Evolutionary conservation across 2,888 invertebrate genomes (phyloP), one percentile per base, ranked within the genome.

Genomic region (Amiota mariae): DNA sequence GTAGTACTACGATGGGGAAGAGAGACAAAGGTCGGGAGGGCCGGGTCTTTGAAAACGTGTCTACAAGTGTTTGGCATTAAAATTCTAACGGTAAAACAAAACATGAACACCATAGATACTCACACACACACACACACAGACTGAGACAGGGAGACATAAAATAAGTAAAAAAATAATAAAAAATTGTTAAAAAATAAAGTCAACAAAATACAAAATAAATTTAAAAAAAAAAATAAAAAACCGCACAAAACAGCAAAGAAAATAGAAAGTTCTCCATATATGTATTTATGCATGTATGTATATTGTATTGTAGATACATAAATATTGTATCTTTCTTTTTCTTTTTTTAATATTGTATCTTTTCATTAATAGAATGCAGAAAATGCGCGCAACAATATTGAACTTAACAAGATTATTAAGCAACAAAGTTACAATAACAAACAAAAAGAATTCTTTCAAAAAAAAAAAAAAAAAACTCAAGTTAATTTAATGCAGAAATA

Each of bases 261-360:
- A 87, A 88, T 87, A 87, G 86, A 87, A 87, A 88, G 87, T 88
- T 87, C 87, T 87, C 80, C 77, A 77, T 71, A 48, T 63, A 63
- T 61, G 47, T 48, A 71, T 57, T 46, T 46, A 15, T 72, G n/a
- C n/a, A 46, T 13, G 48, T 12, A 51, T 11, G 12, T n/a, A n/a
- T n/a, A n/a, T n/a, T n/a, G n/a, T 54, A 36, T 36, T 36, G 6
- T 36, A 36, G 2, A 2, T 36, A 36, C 8, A 6, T 36, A 36
- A 63, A 24, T 9, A 63, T 63, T 36, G 36, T 36, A 36, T 6
- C 36, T 18, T 63, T 63, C 24, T 24, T 24, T 24, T 3, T 64
- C 47, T 64, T 61, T 64, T 61, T 20, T 61, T 20, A 63, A 24
- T 8, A 63, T 63, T 24, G 24, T 36, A 36, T 36, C 36, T 18